Evolutionary conservation across 2,113 vertebrate genomes (phyloP), one percentile per base, ranked within the genome.

Genomic region (Oryzias woworae): DNA sequence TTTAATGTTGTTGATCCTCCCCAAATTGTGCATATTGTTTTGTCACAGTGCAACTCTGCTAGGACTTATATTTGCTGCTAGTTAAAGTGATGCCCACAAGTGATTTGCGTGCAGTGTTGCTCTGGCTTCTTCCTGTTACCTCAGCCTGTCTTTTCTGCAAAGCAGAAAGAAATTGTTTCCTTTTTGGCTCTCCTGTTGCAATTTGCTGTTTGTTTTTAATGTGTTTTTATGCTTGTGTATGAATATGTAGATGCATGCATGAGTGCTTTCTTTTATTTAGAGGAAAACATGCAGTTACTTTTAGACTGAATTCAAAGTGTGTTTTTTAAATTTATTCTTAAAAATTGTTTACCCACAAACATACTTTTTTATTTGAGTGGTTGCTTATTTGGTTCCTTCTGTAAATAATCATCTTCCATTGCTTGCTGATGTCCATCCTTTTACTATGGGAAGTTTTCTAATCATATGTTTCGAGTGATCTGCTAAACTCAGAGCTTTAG

Each of bases 61-160:
- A 8, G 7, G 7, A 36, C 1, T 8, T 36, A 2, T 3, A 13
- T 36, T 36, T 36, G 36, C 3, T 12, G 10, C 8, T 36, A 12
- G 36, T 36, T 36, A 13, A 36, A 41, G 42, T 74, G 70, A 82
- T 72, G 20, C 50, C 2, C 3, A 22, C 51, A 20, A 61, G 47
- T 63, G 43, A 20, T 62, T 14, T 63, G 53, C 5, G 22, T 65
- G 52, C 10, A 26, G 28, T 49, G 54, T 67, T 71, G 64, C 69
- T 43, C 57, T 66, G 82, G 42, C 28, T 53, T 58, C 52, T 79
- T 78, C 77, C 75, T 84, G 79, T 87, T 87, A 70, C 84, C 58
- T 62, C 62, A 68, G 47, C 45, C 43, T 2, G 16, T 49, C 54
- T 84, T 78, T 78, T 66, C 77, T 77, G 58, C 58, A 23, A 71